Base-by-base conservation (phyloP, 2,888 invertebrate genomes). In the Drosophila peninsularis region DNA sequence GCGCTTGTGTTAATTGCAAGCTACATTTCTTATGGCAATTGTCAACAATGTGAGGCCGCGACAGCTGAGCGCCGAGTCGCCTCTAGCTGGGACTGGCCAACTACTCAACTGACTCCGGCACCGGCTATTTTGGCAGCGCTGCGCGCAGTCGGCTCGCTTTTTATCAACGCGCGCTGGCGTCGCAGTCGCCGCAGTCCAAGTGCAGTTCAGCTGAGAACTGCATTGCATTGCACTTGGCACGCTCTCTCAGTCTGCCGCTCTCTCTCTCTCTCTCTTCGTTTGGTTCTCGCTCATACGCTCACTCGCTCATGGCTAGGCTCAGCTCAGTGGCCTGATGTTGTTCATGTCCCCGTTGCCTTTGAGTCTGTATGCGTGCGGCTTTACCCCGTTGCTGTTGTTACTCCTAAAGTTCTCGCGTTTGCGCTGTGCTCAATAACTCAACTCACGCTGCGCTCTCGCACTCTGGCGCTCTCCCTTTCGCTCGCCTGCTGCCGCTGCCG, bases 131-230 rank as follows among this genome's bases (percentile, higher is more conserved):
- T 83, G 82, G 83, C 87, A 88, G 87, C 71, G 80, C 75, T 53
- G 62, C 64, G 78, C 82, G 83, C 88, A 83, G 83, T 88, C 76
- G 80, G 64, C 80, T 82, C 68, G 70, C 70, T 82, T 79, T 89
- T 86, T 86, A 86, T 86, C 89, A 86, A 84, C 75, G 85, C 82
- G 85, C 85, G 85, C 89, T 89, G 89, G 71, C 83, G 70, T 78
- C 78, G 77, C 74, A 63, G 80, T 73, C 65, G 65, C 53, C 47
- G 66, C 78, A 17, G 37, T 62, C 32, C 36, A 36, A 47, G 30
- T 60, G 74, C 69, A 71, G 54, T 63, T 63, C n/a, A 0, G 62
- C 44, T 62, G 60, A 74, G 81, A 82, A 88, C 62, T 83, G 83
- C 83, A 86, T 62, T 83, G 47, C 70, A 63, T 21, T 74, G 80